Base-by-base conservation (phyloP, 2,888 invertebrate genomes). In the Pammene aurita region DNA sequence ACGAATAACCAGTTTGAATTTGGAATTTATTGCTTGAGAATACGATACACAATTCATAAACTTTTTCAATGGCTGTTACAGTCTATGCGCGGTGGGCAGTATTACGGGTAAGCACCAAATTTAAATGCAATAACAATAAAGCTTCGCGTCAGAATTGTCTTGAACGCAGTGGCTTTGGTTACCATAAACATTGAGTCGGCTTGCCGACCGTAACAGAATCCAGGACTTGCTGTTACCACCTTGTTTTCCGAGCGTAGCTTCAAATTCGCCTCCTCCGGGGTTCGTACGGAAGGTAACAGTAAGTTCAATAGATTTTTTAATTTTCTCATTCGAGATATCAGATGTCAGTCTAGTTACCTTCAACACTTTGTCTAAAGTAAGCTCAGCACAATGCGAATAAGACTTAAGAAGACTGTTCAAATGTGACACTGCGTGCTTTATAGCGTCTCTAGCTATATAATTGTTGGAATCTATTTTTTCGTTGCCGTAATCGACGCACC, bases 61-160 rank as follows among this genome's bases (percentile, higher is more conserved):
- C 26, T 2, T 26, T 26, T 26, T 26, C 4, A 4, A 26, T 26
- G 26, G 26, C 26, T 26, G 26, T 26, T 26, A 26, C 2, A 26
- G 26, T 4, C 26, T 2, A 26, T 26, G 4, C 26, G 26, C 26
- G 26, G 4, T 26, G 26, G 26, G 26, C 26, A 26, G 26, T 26
- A 26, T 26, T 26, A 26, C 26, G 26, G 26, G 26, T 26, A 26
- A n/a, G n/a, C n/a, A n/a, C 4, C 26, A 26, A 26, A 26, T 26
- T 26, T 26, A 26, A 16, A 48, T 44, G 11, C 57, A 57, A 44
- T 57, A 57, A 11, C 57, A 57, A 26, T 57, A 57, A 16, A 57
- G 57, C 5, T 44, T 34, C 0, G 9, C n/a, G 7, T 54, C 54
- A 7, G 1, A 13, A 46, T 44, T 13, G 13, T 42, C 0, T n/a